Conservation (phyloP, 2,113 vertebrate species). For the Odobenus rosmarus region DNA sequence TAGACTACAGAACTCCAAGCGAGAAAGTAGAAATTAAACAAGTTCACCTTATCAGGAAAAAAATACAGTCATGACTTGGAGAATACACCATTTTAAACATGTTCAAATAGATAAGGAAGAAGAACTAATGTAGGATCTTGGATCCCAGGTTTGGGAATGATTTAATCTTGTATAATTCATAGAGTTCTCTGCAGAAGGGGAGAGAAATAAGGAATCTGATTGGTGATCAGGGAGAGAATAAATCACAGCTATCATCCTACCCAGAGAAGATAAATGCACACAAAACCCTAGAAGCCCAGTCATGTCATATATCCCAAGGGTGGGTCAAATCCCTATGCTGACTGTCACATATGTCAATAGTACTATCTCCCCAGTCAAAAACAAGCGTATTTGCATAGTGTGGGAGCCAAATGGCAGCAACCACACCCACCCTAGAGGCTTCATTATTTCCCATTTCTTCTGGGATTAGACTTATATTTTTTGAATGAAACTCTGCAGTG, state of each 20-base stretch:
- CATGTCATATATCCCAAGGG: background rate
- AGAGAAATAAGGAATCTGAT: background rate
- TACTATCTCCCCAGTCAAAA: background rate
- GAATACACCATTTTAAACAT: background rate
- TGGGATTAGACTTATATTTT: background rate
- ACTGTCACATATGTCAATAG: background rate
- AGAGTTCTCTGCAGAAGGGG: background rate
- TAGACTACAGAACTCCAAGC: constrained; percentile 43
- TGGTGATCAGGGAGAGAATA: background rate
- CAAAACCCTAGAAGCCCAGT: background rate
- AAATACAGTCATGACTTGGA: background rate
- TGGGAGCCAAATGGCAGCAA: background rate
- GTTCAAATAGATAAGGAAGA: background rate
- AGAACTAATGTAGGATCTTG: background rate
- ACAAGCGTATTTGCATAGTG: background rate
- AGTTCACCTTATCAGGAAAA: constrained; percentile 6
- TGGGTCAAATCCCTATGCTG: background rate
- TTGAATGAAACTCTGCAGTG: background rate
- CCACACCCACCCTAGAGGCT: too few relatives aligned
- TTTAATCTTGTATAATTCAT: background rate
- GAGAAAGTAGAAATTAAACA: constrained; percentile 57
- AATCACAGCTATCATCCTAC: background rate
- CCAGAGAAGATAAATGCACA: background rate
- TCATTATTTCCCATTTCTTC: background rate
- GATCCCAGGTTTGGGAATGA: background rate